Percentiles rank a stretch among this genome's conserved stretches.
These are phyloP conservation scores for Euwallacea fornicatus DNA, from an alignment of 1,140 invertebrate species.

Conservation along the genomic window DNA sequence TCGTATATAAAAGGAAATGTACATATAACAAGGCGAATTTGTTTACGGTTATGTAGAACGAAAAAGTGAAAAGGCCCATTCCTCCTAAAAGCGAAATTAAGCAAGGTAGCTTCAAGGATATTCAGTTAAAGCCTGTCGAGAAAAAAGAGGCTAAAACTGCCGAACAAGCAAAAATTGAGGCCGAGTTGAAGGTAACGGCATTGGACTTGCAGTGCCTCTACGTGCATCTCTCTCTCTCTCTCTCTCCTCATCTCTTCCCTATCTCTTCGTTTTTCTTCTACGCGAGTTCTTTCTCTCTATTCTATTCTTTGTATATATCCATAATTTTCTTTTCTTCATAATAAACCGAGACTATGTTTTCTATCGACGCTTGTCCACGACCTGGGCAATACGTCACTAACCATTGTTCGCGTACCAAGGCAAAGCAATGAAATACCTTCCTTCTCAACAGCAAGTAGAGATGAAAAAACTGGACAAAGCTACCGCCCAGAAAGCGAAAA, in stretches of 20 bases:
- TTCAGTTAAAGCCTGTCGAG: conserved; percentile 64
- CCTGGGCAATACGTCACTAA: too few relatives aligned
- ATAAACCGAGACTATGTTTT: background rate
- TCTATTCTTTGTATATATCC: conserved; percentile 3
- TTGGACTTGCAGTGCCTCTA: background rate
- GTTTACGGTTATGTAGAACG: conserved; percentile 49
- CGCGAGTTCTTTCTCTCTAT: background rate
- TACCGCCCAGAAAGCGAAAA: conserved; percentile 45
- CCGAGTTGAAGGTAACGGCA: conserved; percentile 51
- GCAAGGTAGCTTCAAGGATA: conserved; percentile 60
- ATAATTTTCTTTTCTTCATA: conserved; percentile 7
- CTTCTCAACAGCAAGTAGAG: conserved; percentile 51
- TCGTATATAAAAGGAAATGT: conserved; percentile 8
- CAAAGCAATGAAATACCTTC: background rate
- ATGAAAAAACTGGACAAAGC: conserved; percentile 52
- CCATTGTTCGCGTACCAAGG: too few relatives aligned
- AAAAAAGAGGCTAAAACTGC: conserved; percentile 56
- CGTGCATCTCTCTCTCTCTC: conserved; percentile 20
- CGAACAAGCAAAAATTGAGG: conserved; percentile 46
- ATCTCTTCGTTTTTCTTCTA: conserved; percentile 4
- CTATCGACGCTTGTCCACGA: too few relatives aligned
- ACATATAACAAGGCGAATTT: background rate
- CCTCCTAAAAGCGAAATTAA: conserved; percentile 60
- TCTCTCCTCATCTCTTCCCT: conserved; percentile 3
- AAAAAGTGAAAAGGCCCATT: conserved; percentile 57